Evolutionary conservation across 2,888 invertebrate genomes (phyloP).

Genomic region (Heteromurus nitidus): DNA sequence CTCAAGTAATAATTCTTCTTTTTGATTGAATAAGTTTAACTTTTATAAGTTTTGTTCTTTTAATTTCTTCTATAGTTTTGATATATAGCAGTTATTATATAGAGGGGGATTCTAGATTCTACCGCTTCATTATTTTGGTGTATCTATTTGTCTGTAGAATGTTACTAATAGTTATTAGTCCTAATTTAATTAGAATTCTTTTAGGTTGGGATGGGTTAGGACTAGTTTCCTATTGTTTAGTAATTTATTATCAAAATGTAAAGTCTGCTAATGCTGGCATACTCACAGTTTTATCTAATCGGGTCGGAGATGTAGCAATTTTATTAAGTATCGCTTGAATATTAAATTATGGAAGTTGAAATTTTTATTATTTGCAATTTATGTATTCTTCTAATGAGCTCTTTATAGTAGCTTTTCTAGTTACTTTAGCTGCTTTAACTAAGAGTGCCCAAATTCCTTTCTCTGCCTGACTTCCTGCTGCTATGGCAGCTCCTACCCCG

Average conservation of each 20-base stretch:
- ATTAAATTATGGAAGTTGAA: constrained; percentile 79
- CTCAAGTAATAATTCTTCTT: constrained; percentile 59
- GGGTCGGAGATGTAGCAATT: constrained; percentile 83
- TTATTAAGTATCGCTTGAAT: constrained; percentile 80
- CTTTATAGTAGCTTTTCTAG: constrained; percentile 76
- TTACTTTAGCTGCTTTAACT: constrained; percentile 80
- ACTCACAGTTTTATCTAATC: constrained; percentile 84
- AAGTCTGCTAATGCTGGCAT: constrained; percentile 84
- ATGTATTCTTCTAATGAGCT: constrained; percentile 78
- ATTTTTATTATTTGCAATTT: constrained; percentile 79
- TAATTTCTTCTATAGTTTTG: constrained; percentile 81
- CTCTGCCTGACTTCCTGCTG: constrained; percentile 85
- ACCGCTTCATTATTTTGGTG: constrained; percentile 82
- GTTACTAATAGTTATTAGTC: constrained; percentile 82
- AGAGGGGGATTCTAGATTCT: constrained; percentile 76
- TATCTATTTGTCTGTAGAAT: constrained; percentile 83
- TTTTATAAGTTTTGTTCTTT: constrained; percentile 81
- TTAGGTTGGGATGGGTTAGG: constrained; percentile 86
- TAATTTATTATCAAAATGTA: constrained; percentile 83
- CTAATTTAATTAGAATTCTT: constrained; percentile 83
- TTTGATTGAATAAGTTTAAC: constrained; percentile 78
- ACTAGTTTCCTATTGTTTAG: constrained; percentile 84
- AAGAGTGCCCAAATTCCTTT: constrained; percentile 90
- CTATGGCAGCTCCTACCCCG: constrained; percentile 86
- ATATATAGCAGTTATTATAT: constrained; percentile 37